Evolutionary conservation across 23 tunicate species (phyloP).

Genomic region (Ciona savignyi): DNA sequence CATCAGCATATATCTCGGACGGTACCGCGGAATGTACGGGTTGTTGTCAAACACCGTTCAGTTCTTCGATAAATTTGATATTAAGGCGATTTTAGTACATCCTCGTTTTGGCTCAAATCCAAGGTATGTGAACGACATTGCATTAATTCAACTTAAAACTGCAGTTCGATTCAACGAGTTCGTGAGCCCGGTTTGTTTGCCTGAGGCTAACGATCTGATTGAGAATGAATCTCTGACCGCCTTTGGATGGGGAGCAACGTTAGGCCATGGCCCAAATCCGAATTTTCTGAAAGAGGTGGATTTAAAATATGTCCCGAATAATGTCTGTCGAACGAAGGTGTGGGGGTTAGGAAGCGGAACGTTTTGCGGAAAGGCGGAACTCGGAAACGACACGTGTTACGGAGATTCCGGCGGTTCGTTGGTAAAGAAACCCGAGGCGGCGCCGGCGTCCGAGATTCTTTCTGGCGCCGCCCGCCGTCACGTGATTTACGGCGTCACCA

Average conservation of each 20-base stretch:
- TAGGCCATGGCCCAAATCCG: conserved; percentile 25
- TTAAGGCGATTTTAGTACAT: not conserved
- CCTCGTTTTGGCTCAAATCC: not conserved
- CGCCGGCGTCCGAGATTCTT: not conserved
- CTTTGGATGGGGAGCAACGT: conserved; percentile 52
- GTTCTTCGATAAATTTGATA: not conserved
- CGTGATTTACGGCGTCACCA: conserved; percentile 34
- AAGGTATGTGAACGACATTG: not conserved
- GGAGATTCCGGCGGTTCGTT: conserved; percentile 56
- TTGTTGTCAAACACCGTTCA: not conserved
- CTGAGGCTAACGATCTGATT: conserved; percentile 3
- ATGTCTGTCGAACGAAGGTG: conserved; percentile 9
- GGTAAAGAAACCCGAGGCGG: not conserved
- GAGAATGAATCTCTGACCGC: conserved; percentile 21
- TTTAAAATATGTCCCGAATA: conserved; percentile 17
- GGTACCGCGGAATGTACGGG: not conserved
- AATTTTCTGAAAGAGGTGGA: conserved; percentile 26
- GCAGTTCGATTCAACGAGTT: conserved; percentile 37
- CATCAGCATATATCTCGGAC: not conserved
- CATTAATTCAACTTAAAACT: not conserved
- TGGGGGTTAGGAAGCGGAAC: conserved; percentile 30
- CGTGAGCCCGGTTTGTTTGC: conserved; percentile 39
- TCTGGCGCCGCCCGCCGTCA: conserved; percentile 2
- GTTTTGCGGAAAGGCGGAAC: conserved; percentile 31
- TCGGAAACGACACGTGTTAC: conserved; percentile 25